Base-by-base conservation (phyloP, 2,797 vertebrate species). In the Tapirus indicus region DNA sequence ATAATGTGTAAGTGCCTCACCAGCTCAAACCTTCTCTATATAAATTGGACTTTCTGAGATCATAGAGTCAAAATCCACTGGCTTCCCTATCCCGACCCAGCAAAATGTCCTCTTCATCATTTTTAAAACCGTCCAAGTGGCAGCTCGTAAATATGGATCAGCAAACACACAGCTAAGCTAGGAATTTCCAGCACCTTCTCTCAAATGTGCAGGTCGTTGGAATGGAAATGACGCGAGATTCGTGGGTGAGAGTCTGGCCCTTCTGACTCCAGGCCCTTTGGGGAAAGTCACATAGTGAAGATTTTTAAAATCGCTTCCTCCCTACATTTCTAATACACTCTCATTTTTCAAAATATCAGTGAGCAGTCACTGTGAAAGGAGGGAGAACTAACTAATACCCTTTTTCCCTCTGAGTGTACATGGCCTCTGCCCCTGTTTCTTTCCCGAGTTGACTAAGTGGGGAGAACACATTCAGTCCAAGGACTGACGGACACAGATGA, bases 31-130 rank as follows among this genome's bases (percentile, higher is more conserved):
- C 20, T 60, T 54, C 64, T 71, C 20, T 29, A 23, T 20, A 16
- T 44, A 17, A 77, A 60, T 49, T 77, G 77, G 90, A 85, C 32
- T 91, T 95, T 74, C 56, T 86, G 62, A 85, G 75, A 91, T 86
- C 18, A 20, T 2, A 35, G 20, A 44, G 18, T 88, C 91, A 88
- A 97, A 95, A 75, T 38, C 8, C 56, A 38, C 13, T 60, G 32
- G 35, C 29, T 94, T 87, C 14, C 7, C 38, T 49, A 75, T 72
- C 21, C 5, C 54, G 64, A 74, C 58, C 20, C 27, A 92, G 80
- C 35, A 74, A 88, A 95, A 79, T n/a, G 77, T 20, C 29, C 29
- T 58, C 79, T 1, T 95, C 87, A 35, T 85, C 79, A 14, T 84
- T 77, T 97, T 77, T 14, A 44, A 97, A 85, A 84, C 44, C 7